Evolutionary conservation across 1,140 invertebrate genomes (phyloP), one percentile per base, ranked within the genome.

Genomic region (Zaprionus camerounensis): DNA sequence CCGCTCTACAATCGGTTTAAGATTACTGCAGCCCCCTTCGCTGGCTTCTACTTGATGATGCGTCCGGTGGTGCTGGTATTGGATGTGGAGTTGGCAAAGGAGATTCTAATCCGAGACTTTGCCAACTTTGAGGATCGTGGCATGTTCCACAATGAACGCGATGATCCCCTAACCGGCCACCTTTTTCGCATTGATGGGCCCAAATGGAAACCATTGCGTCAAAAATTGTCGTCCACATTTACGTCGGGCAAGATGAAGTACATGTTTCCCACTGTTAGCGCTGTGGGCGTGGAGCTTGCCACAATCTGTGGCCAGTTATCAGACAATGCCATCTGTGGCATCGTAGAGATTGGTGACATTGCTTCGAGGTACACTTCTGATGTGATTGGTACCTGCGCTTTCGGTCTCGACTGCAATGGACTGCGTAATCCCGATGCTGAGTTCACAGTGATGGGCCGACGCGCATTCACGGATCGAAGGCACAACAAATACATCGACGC

Each of bases 231-330:
- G 0, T 94, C 94, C 6, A 93, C 94, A 0, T 95, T 95, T 68
- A 94, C 93, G 0, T 93, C 94, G 0, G 94, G 94, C 11, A 96
- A 95, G 88, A 93, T 96, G 82, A 95, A 94, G 82, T 93, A 81
- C 11, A 95, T 95, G 94, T 95, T 94, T 80, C 78, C 92, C 56
- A 93, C 92, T 3, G 93, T 94, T 3, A 86, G 91, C 20, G 92
- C 91, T 0, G 93, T 94, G 71, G 93, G 93, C 5, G 26, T 36
- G 53, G 78, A 90, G 6, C 46, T 92, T 17, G 72, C 62, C 0
- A 28, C 56, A 22, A 81, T 84, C 1, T 80, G 81, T 26, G 59
- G 76, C 1, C 70, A 93, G 0, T 46, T 85, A 20, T 36, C 93
- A 0, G 77, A 84, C 7, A 91, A 80, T 58, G 57, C 82, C 34